Evolutionary conservation across 2,797 vertebrate genomes (phyloP).

Genomic region (Phoxinus dragarum): DNA sequence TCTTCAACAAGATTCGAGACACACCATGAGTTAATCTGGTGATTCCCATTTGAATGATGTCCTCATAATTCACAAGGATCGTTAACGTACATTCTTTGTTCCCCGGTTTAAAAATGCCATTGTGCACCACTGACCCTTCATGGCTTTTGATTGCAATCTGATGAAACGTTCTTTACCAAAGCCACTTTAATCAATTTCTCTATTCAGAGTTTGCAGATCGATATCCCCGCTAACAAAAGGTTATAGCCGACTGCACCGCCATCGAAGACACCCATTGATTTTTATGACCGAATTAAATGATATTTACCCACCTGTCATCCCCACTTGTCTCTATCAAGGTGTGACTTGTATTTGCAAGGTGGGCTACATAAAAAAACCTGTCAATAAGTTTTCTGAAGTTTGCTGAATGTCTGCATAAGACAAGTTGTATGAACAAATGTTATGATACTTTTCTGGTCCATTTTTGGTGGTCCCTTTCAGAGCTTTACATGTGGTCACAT

Average conservation of each 20-base stretch:
- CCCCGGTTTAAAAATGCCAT: slow-evolving; percentile 18
- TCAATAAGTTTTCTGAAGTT: background rate
- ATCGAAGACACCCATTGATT: slow-evolving; percentile 55
- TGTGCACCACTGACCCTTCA: slow-evolving; percentile 25
- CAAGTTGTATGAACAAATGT: background rate
- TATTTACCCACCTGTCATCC: slow-evolving; percentile 57
- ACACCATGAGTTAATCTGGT: background rate
- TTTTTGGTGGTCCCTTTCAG: background rate
- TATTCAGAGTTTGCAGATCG: slow-evolving; percentile 54
- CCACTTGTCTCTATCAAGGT: slow-evolving; percentile 23
- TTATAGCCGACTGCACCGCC: slow-evolving; percentile 36
- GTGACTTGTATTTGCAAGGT: background rate
- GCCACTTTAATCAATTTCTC: slow-evolving; percentile 46
- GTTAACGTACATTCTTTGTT: slow-evolving; percentile 14
- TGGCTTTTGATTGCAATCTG: slow-evolving; percentile 37
- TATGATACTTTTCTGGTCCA: background rate
- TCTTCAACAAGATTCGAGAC: background rate
- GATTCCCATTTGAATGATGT: slow-evolving; percentile 1
- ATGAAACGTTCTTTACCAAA: slow-evolving; percentile 40
- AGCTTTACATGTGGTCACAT: slow-evolving; percentile 3
- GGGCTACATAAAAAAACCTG: background rate
- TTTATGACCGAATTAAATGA: slow-evolving; percentile 58
- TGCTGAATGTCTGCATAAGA: background rate
- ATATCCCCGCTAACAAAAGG: slow-evolving; percentile 54
- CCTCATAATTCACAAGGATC: slow-evolving; percentile 20